Evolutionary conservation across 2,113 vertebrate genomes (phyloP).

Genomic region (Catharus fuscescens): DNA sequence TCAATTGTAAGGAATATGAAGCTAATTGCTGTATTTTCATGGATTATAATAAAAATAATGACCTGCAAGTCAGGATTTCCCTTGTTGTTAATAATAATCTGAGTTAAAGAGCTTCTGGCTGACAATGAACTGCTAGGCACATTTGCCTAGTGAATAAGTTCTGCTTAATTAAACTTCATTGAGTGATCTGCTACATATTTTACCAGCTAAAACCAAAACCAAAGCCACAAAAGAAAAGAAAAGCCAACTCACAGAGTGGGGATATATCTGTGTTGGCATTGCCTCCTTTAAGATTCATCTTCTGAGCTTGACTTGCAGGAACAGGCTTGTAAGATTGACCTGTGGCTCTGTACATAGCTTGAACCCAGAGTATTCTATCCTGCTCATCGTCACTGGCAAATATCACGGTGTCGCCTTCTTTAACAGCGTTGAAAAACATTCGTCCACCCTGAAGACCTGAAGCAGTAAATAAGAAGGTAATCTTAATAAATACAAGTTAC

Average conservation of each 20-base stretch:
- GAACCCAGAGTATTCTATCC: slow-evolving; percentile 92
- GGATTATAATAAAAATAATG: slow-evolving; percentile 57
- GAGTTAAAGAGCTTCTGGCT: slow-evolving; percentile 20
- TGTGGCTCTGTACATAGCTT: slow-evolving; percentile 96
- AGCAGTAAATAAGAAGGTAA: slow-evolving; percentile 8
- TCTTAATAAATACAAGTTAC: neutral
- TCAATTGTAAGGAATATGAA: slow-evolving; percentile 39
- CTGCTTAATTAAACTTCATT: slow-evolving; percentile 34
- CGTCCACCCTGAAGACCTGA: slow-evolving; percentile 91
- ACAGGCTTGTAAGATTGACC: slow-evolving; percentile 96
- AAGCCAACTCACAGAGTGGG: slow-evolving; percentile 83
- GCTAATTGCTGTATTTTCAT: slow-evolving; percentile 36
- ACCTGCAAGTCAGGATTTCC: slow-evolving; percentile 45
- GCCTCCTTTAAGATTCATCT: slow-evolving; percentile 84
- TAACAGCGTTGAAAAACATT: slow-evolving; percentile 93
- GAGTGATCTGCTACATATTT: neutral
- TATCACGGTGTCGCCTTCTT: slow-evolving; percentile 92
- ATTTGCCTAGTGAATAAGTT: slow-evolving; percentile 10
- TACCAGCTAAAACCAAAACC: neutral
- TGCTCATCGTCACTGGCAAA: slow-evolving; percentile 95
- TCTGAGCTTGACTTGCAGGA: slow-evolving; percentile 83
- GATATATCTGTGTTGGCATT: slow-evolving; percentile 75
- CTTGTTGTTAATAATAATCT: neutral
- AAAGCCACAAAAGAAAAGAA: neutral
- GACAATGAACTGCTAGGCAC: slow-evolving; percentile 13